Percentiles rank a stretch among this genome's conserved stretches.
Conservation (phyloP, 1,140 invertebrate genomes). For the Tetramorium alpestre region DNA sequence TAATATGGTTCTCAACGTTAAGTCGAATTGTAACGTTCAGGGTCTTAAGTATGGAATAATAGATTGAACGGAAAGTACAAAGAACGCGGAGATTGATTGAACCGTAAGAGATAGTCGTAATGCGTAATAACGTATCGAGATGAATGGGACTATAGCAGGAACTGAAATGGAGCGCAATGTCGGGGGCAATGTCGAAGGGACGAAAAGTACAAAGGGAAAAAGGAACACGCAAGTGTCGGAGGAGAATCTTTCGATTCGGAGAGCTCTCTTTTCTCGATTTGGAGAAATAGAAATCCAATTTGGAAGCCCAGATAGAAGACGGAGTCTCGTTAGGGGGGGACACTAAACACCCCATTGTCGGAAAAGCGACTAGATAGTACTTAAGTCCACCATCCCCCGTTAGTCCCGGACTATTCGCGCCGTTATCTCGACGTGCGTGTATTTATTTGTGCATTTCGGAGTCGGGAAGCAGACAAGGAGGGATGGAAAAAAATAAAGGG, state of each 20-base stretch:
- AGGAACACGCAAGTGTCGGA: neutral
- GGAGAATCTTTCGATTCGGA: conserved; percentile 25
- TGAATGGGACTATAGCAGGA: conserved; percentile 16
- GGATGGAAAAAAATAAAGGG: neutral
- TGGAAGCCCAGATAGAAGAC: conserved; percentile 34
- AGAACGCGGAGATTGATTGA: conserved; percentile 28
- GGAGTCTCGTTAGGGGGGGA: conserved; percentile 53
- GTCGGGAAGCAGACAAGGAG: conserved; percentile 1
- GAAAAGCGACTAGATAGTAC: conserved; percentile 60
- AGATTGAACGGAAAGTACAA: conserved; percentile 19
- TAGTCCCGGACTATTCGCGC: neutral
- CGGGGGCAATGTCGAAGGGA: neutral
- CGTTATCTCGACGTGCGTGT: neutral
- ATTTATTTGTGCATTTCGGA: conserved; percentile 42
- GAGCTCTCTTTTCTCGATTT: conserved; percentile 68
- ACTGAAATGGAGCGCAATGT: neutral
- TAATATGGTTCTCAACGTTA: conserved; percentile 1
- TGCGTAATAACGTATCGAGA: conserved; percentile 42
- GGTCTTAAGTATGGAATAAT: conserved; percentile 13
- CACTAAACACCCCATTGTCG: conserved; percentile 74
- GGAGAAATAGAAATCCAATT: conserved; percentile 78
- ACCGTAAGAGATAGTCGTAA: conserved; percentile 26
- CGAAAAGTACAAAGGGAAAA: conserved; percentile 27
- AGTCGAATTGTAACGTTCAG: neutral
- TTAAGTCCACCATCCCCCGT: conserved; percentile 59